Base-by-base conservation (phyloP, 1,140 invertebrate species). In the Oreohelix idahoensis region DNA sequence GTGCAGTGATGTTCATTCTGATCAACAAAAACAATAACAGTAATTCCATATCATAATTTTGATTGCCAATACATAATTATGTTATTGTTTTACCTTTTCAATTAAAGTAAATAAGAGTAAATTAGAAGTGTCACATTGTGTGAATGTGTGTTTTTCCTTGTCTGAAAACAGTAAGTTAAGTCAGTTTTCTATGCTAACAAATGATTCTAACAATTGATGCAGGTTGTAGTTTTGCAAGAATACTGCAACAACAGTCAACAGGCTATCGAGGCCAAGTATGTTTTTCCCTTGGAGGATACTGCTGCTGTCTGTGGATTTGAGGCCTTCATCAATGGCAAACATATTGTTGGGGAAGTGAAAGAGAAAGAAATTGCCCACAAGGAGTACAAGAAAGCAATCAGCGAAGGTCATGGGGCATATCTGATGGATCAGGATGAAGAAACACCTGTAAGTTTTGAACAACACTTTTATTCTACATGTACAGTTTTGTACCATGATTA, bases 321-420 rank as follows among this genome's bases (percentile, higher is more conserved):
- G 81, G 93, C 93, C 10, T 93, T 92, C 84, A 93, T 93, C 79
- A 93, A 93, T 85, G 91, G 89, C 58, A 93, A 93, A 79, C 92
- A 92, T 85, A 89, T 93, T 29, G 85, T 93, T 35, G 93, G 93
- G 20, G 90, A 93, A 74, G 93, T 93, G 66, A 94, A 94, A 84
- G 93, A 93, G 79, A 93, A 93, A 80, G 91, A 93, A 87, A 89
- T 87, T 53, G 93, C 93, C 11, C 91, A 92, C 75, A 86, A 86
- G 39, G 92, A 93, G 78, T 94, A 94, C 87, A 92, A 91, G 84
- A 89, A 93, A 83, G 93, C 93, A 20, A 89, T 94, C 63, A 86
- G 91, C 85, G 88, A 92, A 66, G 92, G 93, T 38, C 92, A 94
- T 87, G 93, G 93, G 17, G 93, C 93, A 5, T 94, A 94, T 85